Evolutionary conservation across 2,797 vertebrate species (phyloP), one percentile per base, ranked within the genome.

Genomic region (Pangasius krempfi): DNA sequence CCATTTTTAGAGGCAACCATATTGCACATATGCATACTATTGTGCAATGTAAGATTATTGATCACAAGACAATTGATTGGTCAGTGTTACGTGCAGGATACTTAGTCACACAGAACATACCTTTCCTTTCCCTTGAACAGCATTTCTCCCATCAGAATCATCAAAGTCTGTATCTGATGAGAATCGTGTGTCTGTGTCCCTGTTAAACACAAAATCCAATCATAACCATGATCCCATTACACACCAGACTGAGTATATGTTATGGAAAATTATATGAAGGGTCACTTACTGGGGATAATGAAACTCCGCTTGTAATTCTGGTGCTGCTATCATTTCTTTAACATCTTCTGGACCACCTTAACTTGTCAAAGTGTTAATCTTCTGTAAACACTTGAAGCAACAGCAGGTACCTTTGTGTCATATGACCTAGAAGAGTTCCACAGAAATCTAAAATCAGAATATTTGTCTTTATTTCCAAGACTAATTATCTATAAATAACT

Each of bases 161-260:
- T 99, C 98, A 93, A 98, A 97, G 95, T 99, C 98, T 93, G 98
- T 97, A 95, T 98, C 98, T n/a, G 98, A 98, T 93, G 97, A 98
- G 93, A 98, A 97, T 93, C 98, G 98, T 92, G 97, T 97, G 94
- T 99, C 98, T 94, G 97, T 96, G 94, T 98, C 98, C 97, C 98
- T 99, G 94, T 90, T 89, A 93, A 56, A 94, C 54, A 88, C 52
- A 86, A 86, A 25, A 66, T 13, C 10, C 16, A 85, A 44, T 79
- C 64, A 37, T 82, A 60, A 56, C n/a, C 58, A 80, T 4, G 64
- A 27, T 14, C 8, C 72, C n/a, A 40, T 4, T 76, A 50, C 30
- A 70, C 6, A 40, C 22, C 4, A 56, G 70, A 82, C 40, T 56
- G 20, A 16, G n/a, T 40, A 47, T 6, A 44, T 20, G 52, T 5